A percentile compares a stretch with the other conserved stretches of the same genome.
Conservation (phyloP, 2,888 invertebrate species). For the Oscheius sp. region DNA sequence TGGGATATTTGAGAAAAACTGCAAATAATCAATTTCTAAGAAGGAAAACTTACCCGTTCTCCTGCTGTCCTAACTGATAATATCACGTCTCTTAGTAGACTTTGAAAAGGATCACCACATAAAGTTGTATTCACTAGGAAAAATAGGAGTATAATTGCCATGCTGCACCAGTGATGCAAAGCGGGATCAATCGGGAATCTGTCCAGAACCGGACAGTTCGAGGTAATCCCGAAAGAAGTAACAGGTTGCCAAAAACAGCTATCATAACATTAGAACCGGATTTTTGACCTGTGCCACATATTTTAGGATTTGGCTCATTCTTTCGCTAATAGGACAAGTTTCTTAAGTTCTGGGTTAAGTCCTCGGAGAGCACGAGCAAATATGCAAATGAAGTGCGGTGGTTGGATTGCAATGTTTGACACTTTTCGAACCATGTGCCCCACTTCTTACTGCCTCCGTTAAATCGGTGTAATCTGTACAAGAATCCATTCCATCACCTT, state of each 20-base stretch:
- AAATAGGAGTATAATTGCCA: background rate
- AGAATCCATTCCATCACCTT: background rate
- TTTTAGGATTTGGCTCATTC: background rate
- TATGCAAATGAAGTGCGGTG: conserved; percentile 35
- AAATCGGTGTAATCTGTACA: too few relatives aligned
- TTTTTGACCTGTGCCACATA: background rate
- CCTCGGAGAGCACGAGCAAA: conserved; percentile 16
- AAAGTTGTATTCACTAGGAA: background rate
- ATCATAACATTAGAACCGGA: background rate
- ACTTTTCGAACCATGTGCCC: background rate
- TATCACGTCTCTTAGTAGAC: conserved; percentile 16
- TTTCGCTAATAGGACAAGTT: conserved; percentile 12
- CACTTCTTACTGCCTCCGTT: too few relatives aligned
- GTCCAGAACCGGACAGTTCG: conserved; percentile 19
- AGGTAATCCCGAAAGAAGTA: conserved; percentile 26
- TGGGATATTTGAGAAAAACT: conserved; percentile 12
- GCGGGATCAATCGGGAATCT: conserved; percentile 29
- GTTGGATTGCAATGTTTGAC: conserved; percentile 28
- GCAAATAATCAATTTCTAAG: background rate
- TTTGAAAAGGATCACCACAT: conserved; percentile 26
- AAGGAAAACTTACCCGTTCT: conserved; percentile 15
- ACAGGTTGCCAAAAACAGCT: conserved; percentile 33
- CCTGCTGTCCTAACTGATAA: conserved; percentile 7
- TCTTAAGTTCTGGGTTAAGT: background rate
- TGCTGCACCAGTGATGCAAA: conserved; percentile 4